Percentiles rank a stretch among this genome's conserved stretches.
These are phyloP conservation scores for Hyppa rectilinea DNA, from an alignment of 2,888 invertebrate species.

Conservation along the genomic window DNA sequence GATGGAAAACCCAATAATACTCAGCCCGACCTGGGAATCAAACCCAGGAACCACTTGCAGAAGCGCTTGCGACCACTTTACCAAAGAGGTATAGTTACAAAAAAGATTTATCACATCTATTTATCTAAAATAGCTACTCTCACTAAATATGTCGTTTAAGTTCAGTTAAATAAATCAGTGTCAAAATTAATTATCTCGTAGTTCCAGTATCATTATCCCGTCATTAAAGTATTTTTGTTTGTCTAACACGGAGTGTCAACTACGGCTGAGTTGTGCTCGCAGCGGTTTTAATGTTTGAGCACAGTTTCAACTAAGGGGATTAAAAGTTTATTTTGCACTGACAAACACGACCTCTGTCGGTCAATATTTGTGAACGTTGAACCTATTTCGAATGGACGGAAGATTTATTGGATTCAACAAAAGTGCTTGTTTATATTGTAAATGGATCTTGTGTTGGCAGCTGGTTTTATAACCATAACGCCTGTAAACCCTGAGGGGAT, in stretches of 20 bases:
- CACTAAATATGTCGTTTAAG: conserved; percentile 16
- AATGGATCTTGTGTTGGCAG: conserved; percentile 4
- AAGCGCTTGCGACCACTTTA: too few relatives aligned
- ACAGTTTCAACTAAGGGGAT: conserved; percentile 60
- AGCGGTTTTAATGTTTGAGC: conserved; percentile 60
- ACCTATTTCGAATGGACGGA: conserved; percentile 39
- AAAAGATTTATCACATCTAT: neutral
- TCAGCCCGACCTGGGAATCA: too few relatives aligned
- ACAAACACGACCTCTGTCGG: conserved; percentile 61
- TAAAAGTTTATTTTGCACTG: conserved; percentile 64
- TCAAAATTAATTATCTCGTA: conserved; percentile 43
- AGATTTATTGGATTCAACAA: conserved; percentile 40
- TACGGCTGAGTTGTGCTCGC: conserved; percentile 43
- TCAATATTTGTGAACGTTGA: conserved; percentile 55
- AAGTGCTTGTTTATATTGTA: conserved; percentile 12
- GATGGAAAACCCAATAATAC: neutral
- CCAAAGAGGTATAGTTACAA: neutral
- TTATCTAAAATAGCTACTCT: neutral
- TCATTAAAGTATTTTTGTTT: conserved; percentile 61
- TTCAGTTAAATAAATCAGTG: conserved; percentile 16
- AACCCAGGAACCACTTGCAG: too few relatives aligned
- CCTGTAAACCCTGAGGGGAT: too few relatives aligned
- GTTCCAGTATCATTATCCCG: conserved; percentile 50
- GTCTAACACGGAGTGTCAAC: conserved; percentile 52
- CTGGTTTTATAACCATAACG: too few relatives aligned